Evolutionary conservation across 2,888 invertebrate genomes (phyloP).

Genomic region (Drosophila limbata): DNA sequence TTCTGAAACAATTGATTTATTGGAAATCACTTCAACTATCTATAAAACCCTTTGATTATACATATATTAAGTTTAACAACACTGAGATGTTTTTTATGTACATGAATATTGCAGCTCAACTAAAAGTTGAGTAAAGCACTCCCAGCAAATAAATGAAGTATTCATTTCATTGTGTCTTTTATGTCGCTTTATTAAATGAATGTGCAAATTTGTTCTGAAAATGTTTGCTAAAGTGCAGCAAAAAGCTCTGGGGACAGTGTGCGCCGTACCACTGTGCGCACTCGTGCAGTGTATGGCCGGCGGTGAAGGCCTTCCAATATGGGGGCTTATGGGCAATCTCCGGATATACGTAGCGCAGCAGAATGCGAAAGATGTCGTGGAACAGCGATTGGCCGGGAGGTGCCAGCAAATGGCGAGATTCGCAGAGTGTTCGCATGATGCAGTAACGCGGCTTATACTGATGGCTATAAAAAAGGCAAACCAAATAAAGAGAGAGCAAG

Average conservation of each 20-base stretch:
- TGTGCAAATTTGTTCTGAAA: conserved; percentile 47
- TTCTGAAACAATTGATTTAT: not conserved
- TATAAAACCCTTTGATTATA: not conserved
- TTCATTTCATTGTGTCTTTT: conserved; percentile 19
- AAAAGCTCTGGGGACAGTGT: conserved; percentile 82
- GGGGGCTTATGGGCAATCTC: conserved; percentile 69
- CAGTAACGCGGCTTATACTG: conserved; percentile 85
- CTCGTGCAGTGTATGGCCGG: conserved; percentile 68
- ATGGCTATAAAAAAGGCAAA: conserved; percentile 59
- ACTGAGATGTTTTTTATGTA: not conserved
- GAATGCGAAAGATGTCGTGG: conserved; percentile 88
- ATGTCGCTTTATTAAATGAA: conserved; percentile 50
- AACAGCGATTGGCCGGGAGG: conserved; percentile 88
- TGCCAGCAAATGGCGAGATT: conserved; percentile 87
- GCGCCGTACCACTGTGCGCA: conserved; percentile 79
- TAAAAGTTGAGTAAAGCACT: conserved; percentile 6
- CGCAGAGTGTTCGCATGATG: conserved; percentile 89
- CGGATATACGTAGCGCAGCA: conserved; percentile 87
- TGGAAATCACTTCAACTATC: not conserved
- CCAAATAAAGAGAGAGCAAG: not conserved
- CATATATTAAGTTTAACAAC: not conserved
- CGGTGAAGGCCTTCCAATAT: conserved; percentile 65
- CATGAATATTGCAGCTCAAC: not conserved
- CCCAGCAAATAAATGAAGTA: conserved; percentile 10
- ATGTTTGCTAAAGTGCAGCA: conserved; percentile 69